A percentile compares a stretch with the other conserved stretches of the same genome.
phyloP scores from a whole-genome alignment of 1,140 invertebrate species.

The Brachionus rotundiformis region DNA sequence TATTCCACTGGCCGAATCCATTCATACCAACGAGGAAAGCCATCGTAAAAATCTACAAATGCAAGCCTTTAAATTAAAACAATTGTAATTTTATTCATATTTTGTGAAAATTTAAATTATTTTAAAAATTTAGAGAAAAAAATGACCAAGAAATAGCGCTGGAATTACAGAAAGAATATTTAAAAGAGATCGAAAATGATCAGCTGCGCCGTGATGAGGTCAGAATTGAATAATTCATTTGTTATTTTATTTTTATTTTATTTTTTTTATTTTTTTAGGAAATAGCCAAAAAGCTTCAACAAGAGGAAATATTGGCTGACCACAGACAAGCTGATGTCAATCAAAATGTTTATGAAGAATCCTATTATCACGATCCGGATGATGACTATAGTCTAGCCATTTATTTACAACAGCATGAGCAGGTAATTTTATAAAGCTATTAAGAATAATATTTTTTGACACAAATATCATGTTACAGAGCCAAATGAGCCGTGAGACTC shows the following conservation, averaged over 20 bases:
- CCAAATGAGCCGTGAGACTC: background rate
- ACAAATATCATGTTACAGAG: constrained; percentile 19
- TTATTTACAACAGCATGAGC: constrained; percentile 33
- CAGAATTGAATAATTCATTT: background rate
- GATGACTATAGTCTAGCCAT: constrained; percentile 33
- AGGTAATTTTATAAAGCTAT: constrained; percentile 11
- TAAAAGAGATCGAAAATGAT: background rate
- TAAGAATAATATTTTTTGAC: background rate
- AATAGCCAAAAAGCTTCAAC: constrained; percentile 20
- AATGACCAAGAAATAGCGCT: background rate
- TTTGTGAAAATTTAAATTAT: background rate
- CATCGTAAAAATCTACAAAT: background rate
- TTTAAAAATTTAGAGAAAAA: constrained; percentile 9
- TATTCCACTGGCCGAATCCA: constrained; percentile 2
- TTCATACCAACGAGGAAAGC: background rate
- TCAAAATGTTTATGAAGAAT: constrained; percentile 28
- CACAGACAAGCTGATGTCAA: background rate
- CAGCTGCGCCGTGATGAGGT: background rate
- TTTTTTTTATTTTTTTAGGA: background rate
- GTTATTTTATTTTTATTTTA: background rate
- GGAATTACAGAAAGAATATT: constrained; percentile 16
- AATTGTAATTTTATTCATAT: background rate
- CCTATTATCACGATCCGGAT: constrained; percentile 40
- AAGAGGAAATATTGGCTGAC: constrained; percentile 32
- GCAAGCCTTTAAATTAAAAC: background rate